Evolutionary conservation across 2,113 vertebrate species (phyloP), one percentile per base, ranked within the genome.

Genomic region (Dromiciops gliroides): DNA sequence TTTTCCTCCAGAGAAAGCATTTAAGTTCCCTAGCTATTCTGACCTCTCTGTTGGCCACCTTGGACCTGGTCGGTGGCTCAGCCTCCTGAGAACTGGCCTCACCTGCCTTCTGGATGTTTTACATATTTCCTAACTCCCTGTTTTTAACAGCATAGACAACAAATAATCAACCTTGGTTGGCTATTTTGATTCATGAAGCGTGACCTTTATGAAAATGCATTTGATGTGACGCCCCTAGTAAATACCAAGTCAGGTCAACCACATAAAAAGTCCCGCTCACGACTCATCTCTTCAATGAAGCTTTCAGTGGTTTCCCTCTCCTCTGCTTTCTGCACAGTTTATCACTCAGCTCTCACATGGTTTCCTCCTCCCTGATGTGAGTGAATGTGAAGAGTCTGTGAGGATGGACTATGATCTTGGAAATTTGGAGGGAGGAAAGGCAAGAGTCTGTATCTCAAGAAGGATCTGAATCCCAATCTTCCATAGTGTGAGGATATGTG

Each of bases 71-170:
- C 60, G 37, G 19, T 44, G 51, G 83, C 52, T 48, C 51, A 49
- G 67, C 67, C n/a, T 44, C 19, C 67, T 44, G n/a, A 8, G 28
- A 12, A 49, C 44, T 52, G 25, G 56, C 90, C 14, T 83, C 89
- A 28, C 90, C 7, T 0, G 1, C 0, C 31, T 47, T 67, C 48
- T 25, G 50, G 56, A 88, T 94, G 89, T 93, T 88, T 92, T 49
- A 49, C 52, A 93, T n/a, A 24, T 89, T 11, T 49, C 56, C 91
- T 91, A 96, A 91, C 49, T 89, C 92, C 89, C 91, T 96, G 75
- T 44, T 90, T 92, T 93, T 83, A 52, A 93, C 92, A 96, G 83
- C 91, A 92, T 14, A 52, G 52, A 92, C 95, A 94, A 92, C 91
- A 94, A 89, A 94, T 97, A 97, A 94, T 25, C 48, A 51, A n/a